Conservation (phyloP, 2,888 invertebrate species). For the Barypeithes pellucidus region DNA sequence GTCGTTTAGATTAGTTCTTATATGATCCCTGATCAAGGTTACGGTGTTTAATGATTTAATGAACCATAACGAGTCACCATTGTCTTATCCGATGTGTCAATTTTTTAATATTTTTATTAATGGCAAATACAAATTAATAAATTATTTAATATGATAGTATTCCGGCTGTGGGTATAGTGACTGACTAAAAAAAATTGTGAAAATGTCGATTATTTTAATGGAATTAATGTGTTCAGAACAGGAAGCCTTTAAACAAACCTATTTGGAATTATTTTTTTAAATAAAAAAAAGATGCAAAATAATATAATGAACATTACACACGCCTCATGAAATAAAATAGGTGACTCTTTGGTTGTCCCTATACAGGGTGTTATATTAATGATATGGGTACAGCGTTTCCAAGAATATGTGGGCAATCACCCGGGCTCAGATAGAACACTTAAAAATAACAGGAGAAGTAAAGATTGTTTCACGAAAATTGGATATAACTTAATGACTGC, state of each 20-base stretch:
- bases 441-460: no score
- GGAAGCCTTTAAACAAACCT: neutral
- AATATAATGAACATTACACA: no score
- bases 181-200: neutral
- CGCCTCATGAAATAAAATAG: no score
- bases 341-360: no score
- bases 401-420: no score
- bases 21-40: neutral
- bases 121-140: neutral
- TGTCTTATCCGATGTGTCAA: conserved; percentile 8
- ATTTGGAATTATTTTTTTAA: no score
- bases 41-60: conserved; percentile 6
- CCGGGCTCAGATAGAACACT: no score
- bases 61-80: neutral
- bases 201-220: neutral
- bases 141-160: neutral
- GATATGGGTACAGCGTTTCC: no score
- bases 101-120: conserved; percentile 8
- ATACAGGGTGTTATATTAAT: no score
- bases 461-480: no score
- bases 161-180: neutral
- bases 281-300: no score
- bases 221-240: neutral
- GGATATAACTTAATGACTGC: no score
- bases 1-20: neutral